Conservation (phyloP, 2,797 vertebrate species). For the Aulostomus chinensis region DNA sequence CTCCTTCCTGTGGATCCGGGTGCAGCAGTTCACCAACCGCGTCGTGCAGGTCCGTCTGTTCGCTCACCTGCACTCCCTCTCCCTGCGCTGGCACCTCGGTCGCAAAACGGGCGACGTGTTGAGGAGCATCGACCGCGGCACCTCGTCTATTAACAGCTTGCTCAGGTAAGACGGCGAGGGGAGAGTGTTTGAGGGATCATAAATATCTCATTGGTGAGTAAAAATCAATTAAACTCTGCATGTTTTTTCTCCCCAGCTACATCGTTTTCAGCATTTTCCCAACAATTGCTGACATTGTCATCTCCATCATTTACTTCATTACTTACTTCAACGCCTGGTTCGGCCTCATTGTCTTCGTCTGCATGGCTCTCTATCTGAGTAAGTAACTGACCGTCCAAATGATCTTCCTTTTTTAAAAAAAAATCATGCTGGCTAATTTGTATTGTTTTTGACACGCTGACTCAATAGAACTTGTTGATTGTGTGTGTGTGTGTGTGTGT, state of each 20-base stretch:
- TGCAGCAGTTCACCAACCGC: slow-evolving; percentile 94
- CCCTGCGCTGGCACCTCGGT: slow-evolving; percentile 92
- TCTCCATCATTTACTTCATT: slow-evolving; percentile 92
- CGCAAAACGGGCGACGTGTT: slow-evolving; percentile 93
- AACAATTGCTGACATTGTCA: slow-evolving; percentile 91
- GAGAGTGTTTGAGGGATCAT: too few relatives aligned
- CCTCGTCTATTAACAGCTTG: slow-evolving; percentile 90
- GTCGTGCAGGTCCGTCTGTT: slow-evolving; percentile 90
- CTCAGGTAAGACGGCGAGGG: slow-evolving; percentile 85
- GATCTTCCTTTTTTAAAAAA: too few relatives aligned
- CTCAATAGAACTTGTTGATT: too few relatives aligned
- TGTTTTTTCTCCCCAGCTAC: slow-evolving; percentile 81
- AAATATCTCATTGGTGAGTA: background rate
- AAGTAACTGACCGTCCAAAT: too few relatives aligned
- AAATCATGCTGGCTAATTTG: too few relatives aligned
- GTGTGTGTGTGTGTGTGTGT: too few relatives aligned
- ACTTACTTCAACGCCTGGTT: slow-evolving; percentile 95
- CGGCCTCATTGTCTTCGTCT: slow-evolving; percentile 94
- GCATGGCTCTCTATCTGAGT: slow-evolving; percentile 95
- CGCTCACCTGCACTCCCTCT: slow-evolving; percentile 88
- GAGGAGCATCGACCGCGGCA: slow-evolving; percentile 92
- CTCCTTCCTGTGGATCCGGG: slow-evolving; percentile 93
- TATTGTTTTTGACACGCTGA: too few relatives aligned
- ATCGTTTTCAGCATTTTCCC: slow-evolving; percentile 96
- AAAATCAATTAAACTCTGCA: background rate